Evolutionary conservation across 2,888 invertebrate species (phyloP).

Genomic region (Orthosia gothica): DNA sequence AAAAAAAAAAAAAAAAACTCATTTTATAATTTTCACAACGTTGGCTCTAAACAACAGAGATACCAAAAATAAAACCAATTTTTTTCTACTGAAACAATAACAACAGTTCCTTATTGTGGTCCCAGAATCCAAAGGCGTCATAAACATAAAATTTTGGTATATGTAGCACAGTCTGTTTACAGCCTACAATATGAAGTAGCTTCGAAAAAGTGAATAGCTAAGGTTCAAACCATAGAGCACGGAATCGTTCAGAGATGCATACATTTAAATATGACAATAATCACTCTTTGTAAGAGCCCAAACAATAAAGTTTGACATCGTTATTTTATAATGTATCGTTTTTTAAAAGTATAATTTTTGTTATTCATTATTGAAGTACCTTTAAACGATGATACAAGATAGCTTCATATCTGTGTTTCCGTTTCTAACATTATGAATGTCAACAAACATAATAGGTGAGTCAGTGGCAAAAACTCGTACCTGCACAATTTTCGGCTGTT

Average conservation of each 20-base stretch:
- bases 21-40: no score
- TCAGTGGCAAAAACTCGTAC: no score
- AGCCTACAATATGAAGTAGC: slow-evolving; percentile 12
- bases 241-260: background rate
- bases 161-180: slow-evolving; percentile 7
- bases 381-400: no score
- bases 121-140: background rate
- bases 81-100: background rate
- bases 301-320: background rate
- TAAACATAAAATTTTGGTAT: background rate
- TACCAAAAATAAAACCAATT: background rate
- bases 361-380: no score
- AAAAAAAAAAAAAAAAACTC: no score
- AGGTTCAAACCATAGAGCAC: slow-evolving; percentile 17
- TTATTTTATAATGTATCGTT: no score
- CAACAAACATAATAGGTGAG: no score
- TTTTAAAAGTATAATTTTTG: no score
- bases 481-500: no score
- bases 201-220: no score
- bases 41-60: background rate
- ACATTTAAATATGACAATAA: background rate
- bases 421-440: no score
- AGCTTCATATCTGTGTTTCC: no score
- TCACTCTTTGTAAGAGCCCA: background rate
- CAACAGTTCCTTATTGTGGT: background rate